A percentile compares a stretch with the other conserved stretches of the same genome.
These are phyloP conservation scores for Halichoeres trimaculatus DNA, from an alignment of 2,113 vertebrate genomes.

Conservation along the genomic window DNA sequence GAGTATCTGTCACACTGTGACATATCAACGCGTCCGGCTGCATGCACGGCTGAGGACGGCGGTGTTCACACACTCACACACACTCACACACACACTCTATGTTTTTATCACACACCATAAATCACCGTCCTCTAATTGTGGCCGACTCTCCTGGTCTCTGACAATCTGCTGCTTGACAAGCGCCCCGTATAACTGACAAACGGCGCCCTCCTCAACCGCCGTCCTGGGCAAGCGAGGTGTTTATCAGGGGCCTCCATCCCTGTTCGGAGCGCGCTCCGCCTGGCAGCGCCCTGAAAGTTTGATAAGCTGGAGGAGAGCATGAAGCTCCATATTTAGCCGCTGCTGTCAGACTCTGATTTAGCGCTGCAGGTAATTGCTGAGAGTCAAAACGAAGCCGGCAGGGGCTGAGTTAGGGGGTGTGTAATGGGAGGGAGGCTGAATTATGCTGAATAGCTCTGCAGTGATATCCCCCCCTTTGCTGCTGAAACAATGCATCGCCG, in stretches of 20 bases:
- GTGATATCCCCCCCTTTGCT: conserved; percentile 65
- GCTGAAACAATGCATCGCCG: conserved; percentile 73
- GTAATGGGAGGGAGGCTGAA: conserved; percentile 35
- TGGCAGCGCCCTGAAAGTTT: conserved; percentile 62
- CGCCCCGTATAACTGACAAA: conserved; percentile 73
- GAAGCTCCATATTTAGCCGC: conserved; percentile 69
- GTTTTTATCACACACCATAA: conserved; percentile 52
- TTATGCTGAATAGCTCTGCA: conserved; percentile 72
- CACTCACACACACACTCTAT: conserved; percentile 6
- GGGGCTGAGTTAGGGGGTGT: conserved; percentile 41
- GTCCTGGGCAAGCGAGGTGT: conserved; percentile 50
- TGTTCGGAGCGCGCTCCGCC: conserved; percentile 40
- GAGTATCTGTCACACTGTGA: conserved; percentile 66
- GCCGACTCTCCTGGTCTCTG: conserved; percentile 65
- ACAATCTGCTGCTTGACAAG: conserved; percentile 77
- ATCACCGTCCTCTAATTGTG: conserved; percentile 75
- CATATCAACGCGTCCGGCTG: conserved; percentile 51
- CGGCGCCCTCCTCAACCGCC: conserved; percentile 50
- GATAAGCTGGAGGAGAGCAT: conserved; percentile 64
- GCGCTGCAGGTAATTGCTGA: conserved; percentile 70
- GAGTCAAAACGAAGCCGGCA: conserved; percentile 48
- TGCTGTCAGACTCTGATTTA: conserved; percentile 70
- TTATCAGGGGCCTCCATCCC: conserved; percentile 55
- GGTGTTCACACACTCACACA: conserved; percentile 11
- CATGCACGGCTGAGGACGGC: conserved; percentile 36